A percentile compares a stretch with the other conserved stretches of the same genome.
Evolutionary conservation across 1,140 invertebrate species (phyloP).

Genomic region (Drosophila nikananu): DNA sequence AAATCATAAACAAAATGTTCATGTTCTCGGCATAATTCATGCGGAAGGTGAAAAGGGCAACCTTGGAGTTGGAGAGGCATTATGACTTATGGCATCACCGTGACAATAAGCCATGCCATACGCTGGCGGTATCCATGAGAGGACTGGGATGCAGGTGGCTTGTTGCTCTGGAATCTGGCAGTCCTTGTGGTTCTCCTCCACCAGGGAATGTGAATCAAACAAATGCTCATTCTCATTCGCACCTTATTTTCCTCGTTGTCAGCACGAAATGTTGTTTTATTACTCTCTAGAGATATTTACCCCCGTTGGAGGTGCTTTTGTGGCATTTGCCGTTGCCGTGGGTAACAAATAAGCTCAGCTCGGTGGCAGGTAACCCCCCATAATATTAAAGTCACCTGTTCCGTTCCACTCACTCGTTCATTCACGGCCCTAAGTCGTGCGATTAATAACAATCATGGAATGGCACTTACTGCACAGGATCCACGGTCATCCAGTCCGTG

Average conservation of each 20-base stretch:
- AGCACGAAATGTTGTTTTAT: constrained; percentile 85
- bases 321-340: constrained; percentile 64
- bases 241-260: constrained; percentile 82
- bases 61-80: constrained; percentile 14
- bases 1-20: constrained; percentile 68
- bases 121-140: constrained; percentile 50
- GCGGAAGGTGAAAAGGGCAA: constrained; percentile 15
- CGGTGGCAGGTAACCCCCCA: not conserved
- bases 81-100: constrained; percentile 81
- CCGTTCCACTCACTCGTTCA: constrained; percentile 5
- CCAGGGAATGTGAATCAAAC: constrained; percentile 63
- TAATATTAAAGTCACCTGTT: constrained; percentile 60
- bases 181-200: not conserved
- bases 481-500: constrained; percentile 89
- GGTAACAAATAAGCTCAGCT: constrained; percentile 63
- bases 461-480: constrained; percentile 88
- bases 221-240: constrained; percentile 68
- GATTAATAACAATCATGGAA: constrained; percentile 74
- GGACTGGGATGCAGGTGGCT: constrained; percentile 22
- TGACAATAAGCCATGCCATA: constrained; percentile 72
- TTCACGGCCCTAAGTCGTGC: constrained; percentile 31
- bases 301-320: constrained; percentile 55
- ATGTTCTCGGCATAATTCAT: constrained; percentile 67
- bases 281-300: constrained; percentile 80
- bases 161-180: constrained; percentile 26